A percentile compares a stretch with the other conserved stretches of the same genome.
Evolutionary conservation across 1,140 invertebrate species (phyloP).

Genomic region (honey bee (Apis mellifera)): DNA sequence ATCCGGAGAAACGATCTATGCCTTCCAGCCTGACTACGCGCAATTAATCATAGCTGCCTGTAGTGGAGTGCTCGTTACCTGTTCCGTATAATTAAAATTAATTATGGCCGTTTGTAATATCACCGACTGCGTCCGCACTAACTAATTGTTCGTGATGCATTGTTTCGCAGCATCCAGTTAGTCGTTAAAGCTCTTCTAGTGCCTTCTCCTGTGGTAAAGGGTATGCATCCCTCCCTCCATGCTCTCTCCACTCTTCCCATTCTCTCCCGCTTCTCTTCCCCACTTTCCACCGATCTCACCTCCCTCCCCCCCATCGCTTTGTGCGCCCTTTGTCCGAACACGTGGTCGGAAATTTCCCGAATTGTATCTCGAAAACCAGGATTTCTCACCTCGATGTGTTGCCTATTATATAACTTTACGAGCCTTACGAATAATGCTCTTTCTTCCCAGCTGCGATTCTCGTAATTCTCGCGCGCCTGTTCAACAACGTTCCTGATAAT

Average conservation of each 20-base stretch:
- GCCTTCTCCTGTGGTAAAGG: conserved; percentile 23
- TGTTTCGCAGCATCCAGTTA: conserved; percentile 57
- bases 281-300: background rate
- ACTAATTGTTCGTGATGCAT: conserved; percentile 63
- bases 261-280: no score
- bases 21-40: conserved; percentile 34
- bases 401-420: background rate
- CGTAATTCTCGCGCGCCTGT: no score
- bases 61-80: conserved; percentile 57
- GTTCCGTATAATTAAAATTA: conserved; percentile 67
- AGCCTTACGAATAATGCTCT: background rate
- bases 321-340: conserved; percentile 45
- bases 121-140: conserved; percentile 40
- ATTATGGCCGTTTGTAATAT: conserved; percentile 60
- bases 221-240: background rate
- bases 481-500: no score
- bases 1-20: conserved; percentile 31
- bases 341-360: conserved; percentile 53
- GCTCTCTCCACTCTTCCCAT: background rate
- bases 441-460: background rate
- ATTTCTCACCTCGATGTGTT: conserved; percentile 6
- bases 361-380: conserved; percentile 23
- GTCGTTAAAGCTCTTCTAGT: conserved; percentile 42
- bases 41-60: conserved; percentile 61
- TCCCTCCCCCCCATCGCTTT: background rate